A percentile compares a stretch with the other conserved stretches of the same genome.
phyloP scores from a whole-genome alignment of 2,888 invertebrate species.

The Ecliptopera silaceata region DNA sequence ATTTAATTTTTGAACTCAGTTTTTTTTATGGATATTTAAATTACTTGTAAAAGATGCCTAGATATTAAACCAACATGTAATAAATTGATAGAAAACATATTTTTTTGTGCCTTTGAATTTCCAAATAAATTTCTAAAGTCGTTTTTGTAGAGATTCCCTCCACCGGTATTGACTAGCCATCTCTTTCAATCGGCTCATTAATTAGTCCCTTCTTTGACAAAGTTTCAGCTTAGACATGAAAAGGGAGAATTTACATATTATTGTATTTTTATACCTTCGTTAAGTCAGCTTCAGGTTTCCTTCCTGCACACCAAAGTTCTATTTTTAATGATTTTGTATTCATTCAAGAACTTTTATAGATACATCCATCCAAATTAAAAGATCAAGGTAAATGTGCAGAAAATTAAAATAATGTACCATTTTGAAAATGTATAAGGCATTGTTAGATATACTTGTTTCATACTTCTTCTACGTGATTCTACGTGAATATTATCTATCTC shows the following conservation, averaged over 20 bases:
- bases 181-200: conserved; percentile 61
- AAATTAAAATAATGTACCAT: too few species aligned
- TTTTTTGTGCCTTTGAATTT: not conserved
- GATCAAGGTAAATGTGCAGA: too few species aligned
- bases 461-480: too few species aligned
- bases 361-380: not conserved
- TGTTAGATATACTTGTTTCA: too few species aligned
- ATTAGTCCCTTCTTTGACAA: conserved; percentile 67
- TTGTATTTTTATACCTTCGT: conserved; percentile 80
- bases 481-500: too few species aligned
- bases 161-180: conserved; percentile 40
- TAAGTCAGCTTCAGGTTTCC: conserved; percentile 52
- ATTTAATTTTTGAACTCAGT: too few species aligned
- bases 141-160: not conserved
- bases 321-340: conserved; percentile 28
- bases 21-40: too few species aligned
- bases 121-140: not conserved
- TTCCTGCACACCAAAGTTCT: conserved; percentile 28
- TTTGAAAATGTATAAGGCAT: too few species aligned
- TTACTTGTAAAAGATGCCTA: too few species aligned
- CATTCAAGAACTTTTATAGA: conserved; percentile 24
- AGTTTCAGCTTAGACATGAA: conserved; percentile 67
- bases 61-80: too few species aligned
- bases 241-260: conserved; percentile 78
- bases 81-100: not conserved